Evolutionary conservation across 2,113 vertebrate species (phyloP).

Genomic region (Pipa parva): DNA sequence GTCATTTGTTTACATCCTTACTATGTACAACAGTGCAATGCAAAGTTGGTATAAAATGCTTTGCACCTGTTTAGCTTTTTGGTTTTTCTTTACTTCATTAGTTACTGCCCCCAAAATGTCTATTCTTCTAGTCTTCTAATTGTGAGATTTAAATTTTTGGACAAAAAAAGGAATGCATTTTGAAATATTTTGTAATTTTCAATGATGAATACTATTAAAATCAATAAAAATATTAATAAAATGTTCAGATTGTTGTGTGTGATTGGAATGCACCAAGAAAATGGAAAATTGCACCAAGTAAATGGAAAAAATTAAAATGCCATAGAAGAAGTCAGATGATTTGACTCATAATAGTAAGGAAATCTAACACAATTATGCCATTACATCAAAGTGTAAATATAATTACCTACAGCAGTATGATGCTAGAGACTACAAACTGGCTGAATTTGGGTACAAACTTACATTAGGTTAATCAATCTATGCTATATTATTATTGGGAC

Average conservation of each 20-base stretch:
- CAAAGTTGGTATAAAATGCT: conserved; percentile 1
- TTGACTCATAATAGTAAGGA: too few species aligned
- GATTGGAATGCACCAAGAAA: not conserved
- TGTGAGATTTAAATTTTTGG: conserved; percentile 30
- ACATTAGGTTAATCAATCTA: too few species aligned
- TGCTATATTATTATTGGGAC: too few species aligned
- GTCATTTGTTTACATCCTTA: conserved; percentile 10
- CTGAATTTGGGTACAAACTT: too few species aligned
- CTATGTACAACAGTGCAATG: conserved; percentile 2
- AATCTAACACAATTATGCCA: too few species aligned
- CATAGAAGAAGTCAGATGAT: too few species aligned
- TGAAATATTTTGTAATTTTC: conserved; percentile 43
- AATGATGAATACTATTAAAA: conserved; percentile 33
- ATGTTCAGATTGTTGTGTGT: not conserved
- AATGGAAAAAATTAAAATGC: too few species aligned
- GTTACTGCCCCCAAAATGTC: conserved; percentile 15
- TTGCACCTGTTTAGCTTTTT: conserved; percentile 8
- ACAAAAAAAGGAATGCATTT: conserved; percentile 35
- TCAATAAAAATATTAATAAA: not conserved
- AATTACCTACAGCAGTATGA: too few species aligned
- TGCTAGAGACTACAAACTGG: too few species aligned
- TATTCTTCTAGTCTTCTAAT: conserved; percentile 42
- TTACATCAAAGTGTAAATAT: too few species aligned
- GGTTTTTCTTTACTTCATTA: conserved; percentile 16
- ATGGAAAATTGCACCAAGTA: not conserved